A percentile compares a stretch with the other conserved stretches of the same genome.
These are phyloP conservation scores for Lithosia quadra DNA, from an alignment of 2,888 invertebrate species.

Conservation along the genomic window DNA sequence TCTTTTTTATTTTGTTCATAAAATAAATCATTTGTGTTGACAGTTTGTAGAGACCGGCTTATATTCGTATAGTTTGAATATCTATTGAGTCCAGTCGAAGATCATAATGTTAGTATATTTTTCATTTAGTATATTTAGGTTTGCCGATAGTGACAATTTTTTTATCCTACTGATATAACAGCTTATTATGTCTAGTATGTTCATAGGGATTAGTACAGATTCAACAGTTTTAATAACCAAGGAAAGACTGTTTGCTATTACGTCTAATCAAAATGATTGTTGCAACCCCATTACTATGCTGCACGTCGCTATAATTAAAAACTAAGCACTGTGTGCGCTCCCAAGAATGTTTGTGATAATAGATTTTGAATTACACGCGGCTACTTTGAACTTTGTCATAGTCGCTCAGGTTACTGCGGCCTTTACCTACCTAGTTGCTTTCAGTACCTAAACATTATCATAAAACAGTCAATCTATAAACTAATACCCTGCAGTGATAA, in stretches of 20 bases:
- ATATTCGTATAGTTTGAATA: too few species aligned
- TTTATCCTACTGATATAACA: not conserved
- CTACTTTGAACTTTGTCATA: not conserved
- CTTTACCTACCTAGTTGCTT: too few species aligned
- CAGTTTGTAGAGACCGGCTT: too few species aligned
- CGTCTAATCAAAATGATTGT: conserved; percentile 2
- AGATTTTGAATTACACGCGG: not conserved
- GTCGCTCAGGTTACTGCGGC: not conserved
- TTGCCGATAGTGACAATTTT: too few species aligned
- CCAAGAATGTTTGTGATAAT: not conserved
- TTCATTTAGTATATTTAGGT: too few species aligned
- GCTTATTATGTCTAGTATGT: not conserved
- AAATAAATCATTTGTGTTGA: too few species aligned
- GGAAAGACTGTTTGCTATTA: not conserved
- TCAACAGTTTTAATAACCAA: conserved; percentile 2
- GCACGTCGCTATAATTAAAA: conserved; percentile 1
- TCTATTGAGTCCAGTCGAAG: too few species aligned
- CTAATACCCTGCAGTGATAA: too few species aligned
- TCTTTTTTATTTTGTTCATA: too few species aligned
- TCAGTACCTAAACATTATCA: too few species aligned
- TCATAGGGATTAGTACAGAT: not conserved
- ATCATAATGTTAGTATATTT: too few species aligned
- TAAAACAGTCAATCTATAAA: too few species aligned
- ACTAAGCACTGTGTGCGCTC: not conserved
- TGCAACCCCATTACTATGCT: conserved; percentile 1